Conservation (phyloP, 2,888 invertebrate species). For the Protophormia terraenovae region DNA sequence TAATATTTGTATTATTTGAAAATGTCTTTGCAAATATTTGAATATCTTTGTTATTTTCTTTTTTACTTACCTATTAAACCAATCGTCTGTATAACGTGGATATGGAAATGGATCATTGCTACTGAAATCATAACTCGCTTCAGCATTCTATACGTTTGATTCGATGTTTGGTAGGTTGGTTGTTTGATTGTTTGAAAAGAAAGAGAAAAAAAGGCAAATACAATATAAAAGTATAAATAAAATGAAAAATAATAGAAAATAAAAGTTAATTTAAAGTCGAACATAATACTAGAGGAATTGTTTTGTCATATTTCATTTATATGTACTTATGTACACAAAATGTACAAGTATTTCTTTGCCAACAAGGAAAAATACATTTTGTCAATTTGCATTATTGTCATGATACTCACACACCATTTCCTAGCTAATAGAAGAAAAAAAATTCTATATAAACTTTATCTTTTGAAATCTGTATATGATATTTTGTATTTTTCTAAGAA, state of each 20-base stretch:
- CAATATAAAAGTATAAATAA: not conserved
- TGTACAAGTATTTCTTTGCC: not conserved
- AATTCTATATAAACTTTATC: not conserved
- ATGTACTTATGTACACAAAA: not conserved
- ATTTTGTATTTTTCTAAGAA: not conserved
- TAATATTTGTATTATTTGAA: not conserved
- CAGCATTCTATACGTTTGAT: constrained; percentile 89
- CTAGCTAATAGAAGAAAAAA: not conserved
- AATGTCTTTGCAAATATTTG: not conserved
- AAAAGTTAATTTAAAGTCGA: constrained; percentile 5
- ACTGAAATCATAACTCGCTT: constrained; percentile 99
- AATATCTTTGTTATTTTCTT: not conserved
- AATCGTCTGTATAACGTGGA: constrained; percentile 99
- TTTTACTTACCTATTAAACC: constrained; percentile 97
- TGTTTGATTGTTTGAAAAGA: constrained; percentile 68
- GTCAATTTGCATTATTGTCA: not conserved
- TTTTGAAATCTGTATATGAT: not conserved
- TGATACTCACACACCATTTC: not conserved
- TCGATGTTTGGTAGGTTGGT: not conserved
- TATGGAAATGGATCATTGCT: constrained; percentile 99
- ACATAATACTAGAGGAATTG: not conserved
- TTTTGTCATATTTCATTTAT: not conserved
- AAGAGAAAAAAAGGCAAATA: not conserved
- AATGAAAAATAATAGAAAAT: not conserved
- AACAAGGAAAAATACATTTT: not conserved